phyloP scores from a whole-genome alignment of 2,113 vertebrate genomes.

The cattle (Bos taurus) region ARS-UCD2.0 NC_037337.1:5614001-5614500 shows the following conservation, averaged over 20 bases:
- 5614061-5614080: constrained; percentile 16
- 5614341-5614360: not conserved
- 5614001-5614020: not conserved
- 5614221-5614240: not conserved
- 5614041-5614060: constrained; percentile 33
- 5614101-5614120: not conserved
- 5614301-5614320: not conserved
- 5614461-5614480: not conserved
- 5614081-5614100: constrained; percentile 31
- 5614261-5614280: not conserved
- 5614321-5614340: not conserved
- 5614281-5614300: not conserved
- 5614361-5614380: not conserved
- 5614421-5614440: not conserved
- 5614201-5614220: not conserved
- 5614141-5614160: not conserved
- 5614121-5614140: not conserved
- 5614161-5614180: not conserved
- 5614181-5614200: not conserved
- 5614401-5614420: not conserved
- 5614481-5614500: not conserved
- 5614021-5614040: constrained; percentile 11
- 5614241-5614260: not conserved
- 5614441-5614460: not conserved
- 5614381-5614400: not conserved